A percentile compares a stretch with the other conserved stretches of the same genome.
phyloP scores from a whole-genome alignment of 30 jellyfish, hydroid and myxozoan species.

The Aurelia sp. region DNA sequence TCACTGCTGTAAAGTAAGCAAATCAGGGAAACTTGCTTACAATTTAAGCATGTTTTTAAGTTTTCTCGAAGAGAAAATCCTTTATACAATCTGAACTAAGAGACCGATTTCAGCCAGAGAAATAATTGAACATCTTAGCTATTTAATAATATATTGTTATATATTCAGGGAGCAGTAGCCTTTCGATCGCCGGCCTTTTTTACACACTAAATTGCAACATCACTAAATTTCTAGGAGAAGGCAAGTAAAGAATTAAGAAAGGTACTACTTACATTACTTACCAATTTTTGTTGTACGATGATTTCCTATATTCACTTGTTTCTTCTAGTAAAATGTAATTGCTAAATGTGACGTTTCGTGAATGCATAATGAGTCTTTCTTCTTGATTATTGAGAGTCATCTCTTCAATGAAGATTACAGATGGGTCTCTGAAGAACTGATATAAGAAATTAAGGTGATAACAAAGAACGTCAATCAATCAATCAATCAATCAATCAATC shows the following conservation, averaged over 20 bases:
- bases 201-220: too few species aligned
- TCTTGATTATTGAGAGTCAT: constrained; percentile 14
- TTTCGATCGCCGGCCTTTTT: too few species aligned
- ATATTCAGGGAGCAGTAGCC: too few species aligned
- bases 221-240: neutral
- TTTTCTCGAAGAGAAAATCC: too few species aligned
- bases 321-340: constrained; percentile 41
- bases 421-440: constrained; percentile 51
- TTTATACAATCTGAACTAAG: too few species aligned
- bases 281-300: constrained; percentile 52
- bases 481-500: too few species aligned
- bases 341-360: constrained; percentile 35
- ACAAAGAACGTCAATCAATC: neutral
- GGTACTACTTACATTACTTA: neutral
- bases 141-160: too few species aligned
- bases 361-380: constrained; percentile 32
- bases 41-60: too few species aligned
- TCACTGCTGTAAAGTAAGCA: too few species aligned
- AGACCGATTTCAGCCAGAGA: too few species aligned
- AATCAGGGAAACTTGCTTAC: too few species aligned
- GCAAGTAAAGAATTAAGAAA: neutral
- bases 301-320: constrained; percentile 46
- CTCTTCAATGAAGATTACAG: constrained; percentile 49
- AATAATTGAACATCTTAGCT: too few species aligned
- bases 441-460: neutral